Conservation (phyloP, 37 sponge, comb jelly and placozoan species). For the Aplysina aerophoba region DNA sequence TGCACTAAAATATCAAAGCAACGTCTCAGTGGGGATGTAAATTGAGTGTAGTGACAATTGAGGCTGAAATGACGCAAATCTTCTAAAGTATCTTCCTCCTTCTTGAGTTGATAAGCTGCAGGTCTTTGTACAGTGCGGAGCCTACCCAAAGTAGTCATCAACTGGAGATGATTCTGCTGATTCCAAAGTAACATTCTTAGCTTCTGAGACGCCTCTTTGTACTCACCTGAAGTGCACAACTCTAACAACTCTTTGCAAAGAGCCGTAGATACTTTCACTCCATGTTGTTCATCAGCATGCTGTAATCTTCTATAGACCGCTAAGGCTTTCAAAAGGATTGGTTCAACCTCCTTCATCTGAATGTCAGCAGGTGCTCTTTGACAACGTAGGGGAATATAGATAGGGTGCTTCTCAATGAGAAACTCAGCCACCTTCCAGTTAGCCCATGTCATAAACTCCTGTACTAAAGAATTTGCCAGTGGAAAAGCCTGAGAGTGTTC, state of each 20-base stretch:
- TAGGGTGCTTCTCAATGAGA: neutral
- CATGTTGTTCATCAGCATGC: too few species aligned
- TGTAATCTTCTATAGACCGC: too few species aligned
- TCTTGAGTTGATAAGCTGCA: slow-evolving; percentile 39
- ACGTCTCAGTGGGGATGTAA: slow-evolving; percentile 73
- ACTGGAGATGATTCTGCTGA: slow-evolving; percentile 44
- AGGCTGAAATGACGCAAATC: slow-evolving; percentile 45
- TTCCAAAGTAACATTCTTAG: slow-evolving; percentile 15
- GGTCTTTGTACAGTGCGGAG: neutral
- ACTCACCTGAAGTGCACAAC: too few species aligned
- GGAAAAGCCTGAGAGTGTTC: slow-evolving; percentile 10
- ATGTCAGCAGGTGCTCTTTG: slow-evolving; percentile 43
- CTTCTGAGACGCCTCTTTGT: neutral
- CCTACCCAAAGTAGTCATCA: slow-evolving; percentile 18
- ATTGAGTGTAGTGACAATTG: slow-evolving; percentile 60
- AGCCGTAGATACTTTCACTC: too few species aligned
- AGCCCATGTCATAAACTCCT: slow-evolving; percentile 82
- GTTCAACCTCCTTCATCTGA: neutral
- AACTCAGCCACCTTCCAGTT: slow-evolving; percentile 50
- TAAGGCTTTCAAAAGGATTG: too few species aligned
- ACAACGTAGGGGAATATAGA: slow-evolving; percentile 35
- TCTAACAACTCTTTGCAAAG: too few species aligned
- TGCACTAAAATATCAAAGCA: slow-evolving; percentile 70
- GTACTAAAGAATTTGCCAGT: slow-evolving; percentile 52
- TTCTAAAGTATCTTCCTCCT: neutral